A percentile compares a stretch with the other conserved stretches of the same genome.
These are phyloP conservation scores for Hestina assimilis DNA, from an alignment of 1,140 invertebrate genomes.

Conservation along the genomic window DNA sequence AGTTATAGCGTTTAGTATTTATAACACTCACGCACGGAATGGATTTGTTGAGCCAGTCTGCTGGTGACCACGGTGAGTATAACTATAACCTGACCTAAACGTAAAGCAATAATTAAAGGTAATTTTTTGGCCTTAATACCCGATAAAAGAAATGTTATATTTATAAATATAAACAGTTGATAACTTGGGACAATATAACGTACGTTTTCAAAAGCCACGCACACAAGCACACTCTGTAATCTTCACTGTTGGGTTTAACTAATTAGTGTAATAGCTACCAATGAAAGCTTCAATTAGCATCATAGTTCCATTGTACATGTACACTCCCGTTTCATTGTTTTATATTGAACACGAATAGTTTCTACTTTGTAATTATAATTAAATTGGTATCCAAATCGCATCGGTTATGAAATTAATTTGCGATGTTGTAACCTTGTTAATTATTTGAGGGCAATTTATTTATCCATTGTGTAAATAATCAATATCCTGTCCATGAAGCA, in stretches of 20 bases:
- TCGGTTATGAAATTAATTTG: constrained; percentile 1
- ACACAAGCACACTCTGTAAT: too few relatives aligned
- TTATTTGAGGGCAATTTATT: constrained; percentile 7
- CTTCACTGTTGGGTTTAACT: constrained; percentile 9
- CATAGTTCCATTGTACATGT: constrained; percentile 14
- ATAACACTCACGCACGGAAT: too few relatives aligned
- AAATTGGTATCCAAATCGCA: neutral
- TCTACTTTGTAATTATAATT: neutral
- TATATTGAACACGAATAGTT: neutral
- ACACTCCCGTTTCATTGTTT: constrained; percentile 15
- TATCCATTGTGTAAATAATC: constrained; percentile 20
- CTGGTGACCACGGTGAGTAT: too few relatives aligned
- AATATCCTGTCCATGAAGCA: constrained; percentile 34
- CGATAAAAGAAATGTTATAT: too few relatives aligned
- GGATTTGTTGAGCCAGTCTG: too few relatives aligned
- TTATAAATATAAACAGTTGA: too few relatives aligned
- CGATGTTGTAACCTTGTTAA: neutral
- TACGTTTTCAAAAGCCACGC: neutral
- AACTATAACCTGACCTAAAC: too few relatives aligned
- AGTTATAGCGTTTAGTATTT: too few relatives aligned
- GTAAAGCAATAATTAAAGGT: too few relatives aligned
- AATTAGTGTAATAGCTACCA: constrained; percentile 23
- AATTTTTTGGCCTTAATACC: too few relatives aligned
- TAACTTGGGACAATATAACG: neutral
- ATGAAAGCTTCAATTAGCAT: constrained; percentile 28